These are phyloP conservation scores for Cercocebus atys DNA, from an alignment of 2,113 vertebrate species.

Conservation along the genomic window DNA sequence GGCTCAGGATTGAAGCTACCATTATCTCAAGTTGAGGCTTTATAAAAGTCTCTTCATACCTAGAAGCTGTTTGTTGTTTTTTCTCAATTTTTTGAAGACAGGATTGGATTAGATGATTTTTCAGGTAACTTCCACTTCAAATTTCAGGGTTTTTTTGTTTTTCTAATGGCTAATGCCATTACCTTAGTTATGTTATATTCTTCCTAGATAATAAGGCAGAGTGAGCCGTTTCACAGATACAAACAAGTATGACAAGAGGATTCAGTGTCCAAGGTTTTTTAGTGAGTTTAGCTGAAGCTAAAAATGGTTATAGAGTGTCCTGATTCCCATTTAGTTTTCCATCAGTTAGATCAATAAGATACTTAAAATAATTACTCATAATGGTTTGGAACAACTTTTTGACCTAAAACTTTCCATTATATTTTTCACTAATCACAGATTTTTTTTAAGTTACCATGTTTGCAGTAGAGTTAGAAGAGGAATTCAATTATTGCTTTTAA, in stretches of 20 bases:
- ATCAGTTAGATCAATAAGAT: not conserved
- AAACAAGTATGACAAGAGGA: not conserved
- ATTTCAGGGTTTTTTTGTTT: not conserved
- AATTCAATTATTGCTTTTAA: not conserved
- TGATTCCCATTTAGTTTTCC: not conserved
- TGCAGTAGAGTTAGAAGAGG: not conserved
- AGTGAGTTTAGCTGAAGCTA: not conserved
- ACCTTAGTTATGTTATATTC: not conserved
- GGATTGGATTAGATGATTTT: not conserved
- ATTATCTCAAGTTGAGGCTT: not conserved
- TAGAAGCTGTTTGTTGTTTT: not conserved
- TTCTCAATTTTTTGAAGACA: not conserved
- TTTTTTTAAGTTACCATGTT: slow-evolving; percentile 6
- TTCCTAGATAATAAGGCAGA: not conserved
- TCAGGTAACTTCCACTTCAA: not conserved
- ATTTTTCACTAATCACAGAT: slow-evolving; percentile 5
- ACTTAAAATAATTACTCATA: not conserved
- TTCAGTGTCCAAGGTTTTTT: not conserved
- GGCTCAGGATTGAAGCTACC: not conserved
- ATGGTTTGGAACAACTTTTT: slow-evolving; percentile 19
- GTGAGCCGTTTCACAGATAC: not conserved
- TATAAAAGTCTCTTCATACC: not conserved
- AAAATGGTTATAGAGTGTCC: not conserved
- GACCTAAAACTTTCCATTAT: not conserved
- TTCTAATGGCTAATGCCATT: not conserved